phyloP scores from a whole-genome alignment of 2,888 invertebrate genomes.

The Epicampocera succincta region DNA sequence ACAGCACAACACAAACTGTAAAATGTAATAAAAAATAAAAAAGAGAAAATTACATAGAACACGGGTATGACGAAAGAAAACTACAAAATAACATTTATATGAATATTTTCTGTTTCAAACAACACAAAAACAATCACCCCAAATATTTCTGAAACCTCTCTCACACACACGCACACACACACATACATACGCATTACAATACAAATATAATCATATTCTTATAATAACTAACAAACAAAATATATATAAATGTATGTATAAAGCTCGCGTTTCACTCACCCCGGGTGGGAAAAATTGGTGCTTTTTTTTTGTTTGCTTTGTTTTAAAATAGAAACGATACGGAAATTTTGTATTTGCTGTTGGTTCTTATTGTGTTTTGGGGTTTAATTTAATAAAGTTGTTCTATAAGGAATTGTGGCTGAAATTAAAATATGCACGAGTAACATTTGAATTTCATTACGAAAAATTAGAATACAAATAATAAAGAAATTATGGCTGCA shows the following conservation, averaged over 20 bases:
- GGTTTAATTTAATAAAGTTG: constrained; percentile 58
- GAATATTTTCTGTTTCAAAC: constrained; percentile 15
- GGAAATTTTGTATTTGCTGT: constrained; percentile 9
- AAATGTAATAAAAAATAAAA: constrained; percentile 35
- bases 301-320: neutral
- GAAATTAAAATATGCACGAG: constrained; percentile 49
- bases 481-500: neutral
- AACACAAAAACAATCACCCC: constrained; percentile 49
- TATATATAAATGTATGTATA: too few relatives aligned
- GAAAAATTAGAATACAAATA: too few relatives aligned
- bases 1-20: constrained; percentile 13
- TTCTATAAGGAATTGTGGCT: constrained; percentile 43
- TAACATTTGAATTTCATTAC: constrained; percentile 57
- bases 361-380: constrained; percentile 13
- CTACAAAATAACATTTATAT: neutral
- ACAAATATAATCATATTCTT: constrained; percentile 48
- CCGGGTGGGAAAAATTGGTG: neutral
- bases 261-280: constrained; percentile 7
- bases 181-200: constrained; percentile 26
- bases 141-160: constrained; percentile 21
- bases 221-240: constrained; percentile 12
- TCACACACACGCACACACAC: constrained; percentile 30
- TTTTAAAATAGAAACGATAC: neutral
- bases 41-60: constrained; percentile 50
- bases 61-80: constrained; percentile 27